These are phyloP conservation scores for Cyprinodon brontotheroides DNA, from an alignment of 2,113 vertebrate genomes.

Conservation along the genomic window DNA sequence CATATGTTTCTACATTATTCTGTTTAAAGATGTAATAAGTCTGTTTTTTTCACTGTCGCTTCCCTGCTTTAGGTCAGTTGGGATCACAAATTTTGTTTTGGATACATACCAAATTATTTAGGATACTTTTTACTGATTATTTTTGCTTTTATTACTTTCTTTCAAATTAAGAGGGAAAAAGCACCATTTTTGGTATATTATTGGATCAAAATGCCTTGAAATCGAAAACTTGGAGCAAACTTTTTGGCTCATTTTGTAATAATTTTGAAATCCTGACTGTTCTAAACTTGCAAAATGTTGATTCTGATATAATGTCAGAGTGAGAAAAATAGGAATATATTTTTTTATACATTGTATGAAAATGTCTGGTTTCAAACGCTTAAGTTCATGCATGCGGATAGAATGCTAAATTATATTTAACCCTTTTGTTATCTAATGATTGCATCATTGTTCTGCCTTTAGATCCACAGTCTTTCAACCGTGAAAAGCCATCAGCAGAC, in stretches of 20 bases:
- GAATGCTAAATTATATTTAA: background rate
- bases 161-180: background rate
- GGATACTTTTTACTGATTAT: background rate
- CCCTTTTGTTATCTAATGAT: background rate
- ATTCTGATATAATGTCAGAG: background rate
- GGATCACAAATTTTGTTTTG: background rate
- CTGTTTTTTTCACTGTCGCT: background rate
- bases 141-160: background rate
- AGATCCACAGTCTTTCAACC: constrained; percentile 90
- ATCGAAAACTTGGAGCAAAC: background rate
- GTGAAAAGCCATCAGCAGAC: constrained; percentile 71
- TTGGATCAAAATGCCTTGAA: background rate
- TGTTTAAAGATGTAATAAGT: background rate
- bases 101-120: background rate
- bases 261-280: background rate
- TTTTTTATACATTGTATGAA: background rate
- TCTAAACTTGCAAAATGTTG: background rate
- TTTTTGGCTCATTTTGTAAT: background rate
- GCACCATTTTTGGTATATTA: background rate
- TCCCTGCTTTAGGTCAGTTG: background rate
- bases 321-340: background rate
- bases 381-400: constrained; percentile 28
- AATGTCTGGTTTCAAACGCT: background rate
- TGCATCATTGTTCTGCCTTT: background rate
- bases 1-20: background rate